Conservation (phyloP, 2,888 invertebrate genomes). For the Oxyteleia sp. region DNA sequence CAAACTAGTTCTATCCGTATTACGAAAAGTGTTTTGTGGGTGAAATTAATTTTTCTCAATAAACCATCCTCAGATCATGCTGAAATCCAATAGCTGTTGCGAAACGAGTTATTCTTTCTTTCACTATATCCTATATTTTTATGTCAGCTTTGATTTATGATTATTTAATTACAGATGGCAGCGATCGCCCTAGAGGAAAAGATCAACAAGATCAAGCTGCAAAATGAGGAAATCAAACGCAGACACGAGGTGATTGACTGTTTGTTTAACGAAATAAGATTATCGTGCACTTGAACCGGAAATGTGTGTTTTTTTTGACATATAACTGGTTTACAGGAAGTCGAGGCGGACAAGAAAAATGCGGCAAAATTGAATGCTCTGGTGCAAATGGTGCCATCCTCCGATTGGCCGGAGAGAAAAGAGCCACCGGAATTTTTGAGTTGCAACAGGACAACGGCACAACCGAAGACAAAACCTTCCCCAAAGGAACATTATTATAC, state of each 20-base stretch:
- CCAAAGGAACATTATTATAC: slow-evolving; percentile 78
- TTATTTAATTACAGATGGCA: slow-evolving; percentile 79
- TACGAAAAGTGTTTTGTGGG: too few species aligned
- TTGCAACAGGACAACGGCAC: slow-evolving; percentile 77
- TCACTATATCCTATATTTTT: too few species aligned
- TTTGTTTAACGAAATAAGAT: background rate
- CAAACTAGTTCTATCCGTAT: too few species aligned
- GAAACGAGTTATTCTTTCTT: too few species aligned
- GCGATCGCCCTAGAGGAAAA: slow-evolving; percentile 83
- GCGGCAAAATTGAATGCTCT: slow-evolving; percentile 87
- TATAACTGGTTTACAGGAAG: slow-evolving; percentile 82
- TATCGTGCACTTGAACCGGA: too few species aligned
- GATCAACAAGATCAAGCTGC: slow-evolving; percentile 84
- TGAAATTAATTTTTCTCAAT: too few species aligned
- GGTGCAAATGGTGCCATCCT: slow-evolving; percentile 85
- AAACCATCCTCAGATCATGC: too few species aligned
- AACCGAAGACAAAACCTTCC: slow-evolving; percentile 73
- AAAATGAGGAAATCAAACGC: slow-evolving; percentile 85
- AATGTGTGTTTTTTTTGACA: too few species aligned
- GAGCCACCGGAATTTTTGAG: slow-evolving; percentile 84
- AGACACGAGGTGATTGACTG: slow-evolving; percentile 81
- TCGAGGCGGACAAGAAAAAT: slow-evolving; percentile 87
- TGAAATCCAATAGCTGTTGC: too few species aligned
- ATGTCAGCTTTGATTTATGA: too few species aligned
- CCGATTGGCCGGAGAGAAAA: slow-evolving; percentile 87